phyloP scores from a whole-genome alignment of 2,113 vertebrate species.

The Camelus bactrianus region DNA sequence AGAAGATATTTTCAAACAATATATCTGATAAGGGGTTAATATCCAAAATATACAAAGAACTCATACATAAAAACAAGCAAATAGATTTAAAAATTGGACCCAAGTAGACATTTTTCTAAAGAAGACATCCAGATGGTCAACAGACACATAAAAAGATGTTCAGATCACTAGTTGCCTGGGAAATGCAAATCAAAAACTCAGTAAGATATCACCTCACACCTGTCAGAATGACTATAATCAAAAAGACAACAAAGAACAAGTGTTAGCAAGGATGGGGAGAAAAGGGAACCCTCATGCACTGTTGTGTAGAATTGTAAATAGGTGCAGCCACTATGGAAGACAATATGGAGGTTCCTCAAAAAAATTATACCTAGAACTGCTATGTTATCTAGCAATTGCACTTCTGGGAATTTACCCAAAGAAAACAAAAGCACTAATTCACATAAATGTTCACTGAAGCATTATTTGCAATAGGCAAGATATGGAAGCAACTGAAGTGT shows the following conservation, averaged over 20 bases:
- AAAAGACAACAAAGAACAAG: not conserved
- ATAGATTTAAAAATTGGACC: not conserved
- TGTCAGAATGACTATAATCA: not conserved
- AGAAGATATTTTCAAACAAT: not conserved
- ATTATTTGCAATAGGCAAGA: not conserved
- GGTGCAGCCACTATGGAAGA: not conserved
- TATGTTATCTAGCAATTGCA: not conserved
- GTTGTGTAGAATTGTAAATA: not conserved
- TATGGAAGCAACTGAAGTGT: not conserved
- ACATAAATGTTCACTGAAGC: not conserved
- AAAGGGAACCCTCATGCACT: not conserved
- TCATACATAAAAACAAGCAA: not conserved
- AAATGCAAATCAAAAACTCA: not conserved
- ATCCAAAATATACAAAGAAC: not conserved
- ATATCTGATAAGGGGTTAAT: not conserved
- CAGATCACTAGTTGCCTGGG: not conserved
- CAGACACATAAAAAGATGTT: not conserved
- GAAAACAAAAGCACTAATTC: not conserved
- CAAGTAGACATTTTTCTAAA: not conserved
- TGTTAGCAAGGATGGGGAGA: not conserved
- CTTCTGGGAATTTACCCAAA: not conserved
- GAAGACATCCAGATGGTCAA: not conserved
- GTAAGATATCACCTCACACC: not conserved
- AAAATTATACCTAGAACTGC: not conserved
- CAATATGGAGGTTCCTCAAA: not conserved